Evolutionary conservation across 92 coral and sea anemone genomes (phyloP), one percentile per base, ranked within the genome.

Genomic region (Porites rus): DNA sequence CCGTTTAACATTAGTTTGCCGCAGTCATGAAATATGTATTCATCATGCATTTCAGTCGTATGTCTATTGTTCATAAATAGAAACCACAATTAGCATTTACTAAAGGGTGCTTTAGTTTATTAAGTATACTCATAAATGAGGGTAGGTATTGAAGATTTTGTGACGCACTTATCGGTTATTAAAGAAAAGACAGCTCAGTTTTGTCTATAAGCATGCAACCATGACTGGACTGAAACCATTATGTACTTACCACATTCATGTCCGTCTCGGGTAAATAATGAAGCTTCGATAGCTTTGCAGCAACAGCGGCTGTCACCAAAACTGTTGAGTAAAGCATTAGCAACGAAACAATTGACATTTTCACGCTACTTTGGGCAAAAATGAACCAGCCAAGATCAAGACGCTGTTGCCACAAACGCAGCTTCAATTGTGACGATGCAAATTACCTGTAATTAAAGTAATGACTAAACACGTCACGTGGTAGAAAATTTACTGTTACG

Each of bases 201-300:
- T 38, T 38, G 46, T 38, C 6, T 38, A 38, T 38, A 28, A 28
- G 31, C 31, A 38, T 38, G 46, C 46, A 38, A 38, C 46, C 5
- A 38, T 38, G 46, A 38, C 61, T 10, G 61, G 11, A 8, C 61
- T 56, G 3, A 56, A 54, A 10, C 8, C 61, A 56, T 38, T 38
- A 38, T 16, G 5, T 8, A 80, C 85, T 68, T 70, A 81, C 85
- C 85, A 81, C 85, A 20, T 81, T 81, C 85, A 81, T 81, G 68
- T 81, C 51, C 0, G 28, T 19, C 74, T 81, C 85, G 12, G 85
- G 85, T 43, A 71, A 71, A 71, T 69, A 25, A 9, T 58, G 77
- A 16, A 10, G 69, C 9, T 8, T 19, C 9, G 6, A 28, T 10
- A 43, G 59, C 18, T 53, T 13, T 12, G 31, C 65, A 56, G 69